phyloP scores from a whole-genome alignment of 1,140 invertebrate species.

The Chelonus insularis region DNA sequence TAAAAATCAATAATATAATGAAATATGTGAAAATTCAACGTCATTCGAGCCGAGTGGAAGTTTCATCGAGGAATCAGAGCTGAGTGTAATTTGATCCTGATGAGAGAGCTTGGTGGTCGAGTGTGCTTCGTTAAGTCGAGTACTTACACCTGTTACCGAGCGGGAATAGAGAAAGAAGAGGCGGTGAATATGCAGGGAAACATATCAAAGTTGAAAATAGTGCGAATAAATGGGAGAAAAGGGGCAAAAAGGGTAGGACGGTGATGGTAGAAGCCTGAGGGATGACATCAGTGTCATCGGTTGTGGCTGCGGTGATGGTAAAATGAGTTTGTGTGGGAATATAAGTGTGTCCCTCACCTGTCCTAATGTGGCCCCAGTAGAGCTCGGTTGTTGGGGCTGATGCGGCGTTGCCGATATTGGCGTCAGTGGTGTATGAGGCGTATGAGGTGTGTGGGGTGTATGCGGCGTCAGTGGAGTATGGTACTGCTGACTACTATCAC shows the following conservation, averaged over 20 bases:
- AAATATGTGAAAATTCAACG: neutral
- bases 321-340: neutral
- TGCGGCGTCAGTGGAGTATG: conserved; percentile 61
- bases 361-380: conserved; percentile 53
- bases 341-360: conserved; percentile 43
- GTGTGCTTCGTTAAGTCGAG: conserved; percentile 15
- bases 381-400: conserved; percentile 57
- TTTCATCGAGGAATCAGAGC: neutral
- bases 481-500: conserved; percentile 60
- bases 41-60: neutral
- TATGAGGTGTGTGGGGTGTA: conserved; percentile 63
- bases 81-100: conserved; percentile 3
- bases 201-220: too few species aligned
- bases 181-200: neutral
- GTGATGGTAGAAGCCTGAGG: neutral
- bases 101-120: conserved; percentile 2
- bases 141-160: conserved; percentile 11
- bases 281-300: conserved; percentile 15
- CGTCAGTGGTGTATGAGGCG: conserved; percentile 61
- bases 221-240: neutral
- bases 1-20: too few species aligned
- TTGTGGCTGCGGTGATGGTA: conserved; percentile 7
- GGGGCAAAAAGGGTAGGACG: neutral
- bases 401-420: conserved; percentile 58
- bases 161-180: neutral